A percentile compares a stretch with the other conserved stretches of the same genome.
phyloP scores from a whole-genome alignment of 64 coral and sea anemone genomes.

The Porites lutea region DNA sequence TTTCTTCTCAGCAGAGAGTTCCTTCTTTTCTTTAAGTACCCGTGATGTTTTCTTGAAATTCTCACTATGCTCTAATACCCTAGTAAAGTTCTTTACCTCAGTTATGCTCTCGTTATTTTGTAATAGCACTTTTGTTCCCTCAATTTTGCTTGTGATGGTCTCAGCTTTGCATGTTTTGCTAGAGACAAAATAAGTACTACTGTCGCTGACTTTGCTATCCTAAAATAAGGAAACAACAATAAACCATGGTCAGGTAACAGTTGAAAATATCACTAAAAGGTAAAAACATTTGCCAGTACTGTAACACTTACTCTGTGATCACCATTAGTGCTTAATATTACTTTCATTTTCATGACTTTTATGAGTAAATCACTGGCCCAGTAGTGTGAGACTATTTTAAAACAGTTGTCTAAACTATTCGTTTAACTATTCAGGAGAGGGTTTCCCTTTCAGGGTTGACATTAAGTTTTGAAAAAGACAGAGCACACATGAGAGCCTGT shows the following conservation, averaged over 20 bases:
- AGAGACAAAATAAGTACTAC: background rate
- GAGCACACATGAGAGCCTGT: no score
- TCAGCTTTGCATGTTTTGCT: background rate
- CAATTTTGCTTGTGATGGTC: background rate
- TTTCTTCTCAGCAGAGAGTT: background rate
- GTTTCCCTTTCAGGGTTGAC: no score
- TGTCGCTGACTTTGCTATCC: background rate
- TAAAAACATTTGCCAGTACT: no score
- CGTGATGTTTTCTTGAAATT: background rate
- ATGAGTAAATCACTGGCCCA: no score
- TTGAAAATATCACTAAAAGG: no score
- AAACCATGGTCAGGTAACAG: background rate
- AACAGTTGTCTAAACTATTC: no score
- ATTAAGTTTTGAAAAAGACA: no score
- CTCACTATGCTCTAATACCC: constrained; percentile 4
- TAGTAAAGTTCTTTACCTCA: background rate
- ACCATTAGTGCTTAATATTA: no score
- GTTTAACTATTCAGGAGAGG: no score
- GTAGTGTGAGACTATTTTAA: no score
- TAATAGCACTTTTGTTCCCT: background rate
- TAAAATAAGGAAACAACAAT: background rate
- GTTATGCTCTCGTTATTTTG: background rate
- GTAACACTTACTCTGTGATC: no score
- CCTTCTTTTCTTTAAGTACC: background rate
- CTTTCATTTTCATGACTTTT: no score